phyloP scores from a whole-genome alignment of 2,888 invertebrate genomes.

The Ecdyonurus torrentis region DNA sequence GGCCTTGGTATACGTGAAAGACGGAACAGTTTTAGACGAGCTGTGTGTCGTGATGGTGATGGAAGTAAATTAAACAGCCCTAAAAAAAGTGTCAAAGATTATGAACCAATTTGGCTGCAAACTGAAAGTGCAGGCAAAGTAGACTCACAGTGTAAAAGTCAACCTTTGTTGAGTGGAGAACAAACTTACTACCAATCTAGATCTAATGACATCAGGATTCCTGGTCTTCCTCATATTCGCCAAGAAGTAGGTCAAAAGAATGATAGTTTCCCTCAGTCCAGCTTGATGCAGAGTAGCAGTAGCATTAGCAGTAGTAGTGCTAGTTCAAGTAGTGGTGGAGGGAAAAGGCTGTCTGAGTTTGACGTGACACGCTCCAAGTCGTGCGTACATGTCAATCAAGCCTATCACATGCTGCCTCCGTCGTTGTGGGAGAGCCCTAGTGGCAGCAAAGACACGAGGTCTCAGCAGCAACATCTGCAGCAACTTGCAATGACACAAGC shows the following conservation, averaged over 20 bases:
- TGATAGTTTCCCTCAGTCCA: neutral
- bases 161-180: neutral
- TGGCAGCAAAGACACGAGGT: neutral
- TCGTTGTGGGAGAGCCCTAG: neutral
- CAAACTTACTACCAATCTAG: neutral
- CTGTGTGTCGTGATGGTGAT: conserved; percentile 18
- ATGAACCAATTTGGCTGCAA: neutral
- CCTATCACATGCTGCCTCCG: neutral
- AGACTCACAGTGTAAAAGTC: neutral
- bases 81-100: neutral
- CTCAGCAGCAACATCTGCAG: neutral
- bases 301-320: neutral
- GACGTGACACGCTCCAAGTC: neutral
- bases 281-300: neutral
- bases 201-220: neutral
- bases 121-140: neutral
- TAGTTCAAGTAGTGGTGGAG: neutral
- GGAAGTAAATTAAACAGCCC: neutral
- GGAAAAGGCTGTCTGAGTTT: neutral
- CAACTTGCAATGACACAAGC: neutral
- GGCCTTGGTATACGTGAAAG: conserved; percentile 20
- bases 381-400: neutral
- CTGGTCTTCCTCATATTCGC: neutral
- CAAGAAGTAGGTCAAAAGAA: neutral
- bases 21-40: conserved; percentile 22